Conservation (phyloP, 2,797 vertebrate genomes). For the Lophotriccus pileatus region DNA sequence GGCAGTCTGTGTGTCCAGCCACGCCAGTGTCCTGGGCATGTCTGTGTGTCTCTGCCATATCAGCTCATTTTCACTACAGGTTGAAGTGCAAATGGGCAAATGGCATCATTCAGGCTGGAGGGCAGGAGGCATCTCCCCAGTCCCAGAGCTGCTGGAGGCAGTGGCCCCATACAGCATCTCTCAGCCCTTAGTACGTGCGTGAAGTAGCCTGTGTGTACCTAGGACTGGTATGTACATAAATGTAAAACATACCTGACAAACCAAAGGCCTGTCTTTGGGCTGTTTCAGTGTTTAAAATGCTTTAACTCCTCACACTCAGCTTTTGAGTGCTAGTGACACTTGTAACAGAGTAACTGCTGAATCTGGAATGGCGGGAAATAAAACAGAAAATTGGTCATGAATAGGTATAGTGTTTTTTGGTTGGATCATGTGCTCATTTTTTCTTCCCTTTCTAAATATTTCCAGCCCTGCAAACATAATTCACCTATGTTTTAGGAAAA, state of each 20-base stretch:
- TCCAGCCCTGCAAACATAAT: background rate
- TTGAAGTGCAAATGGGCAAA: background rate
- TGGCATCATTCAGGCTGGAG: background rate
- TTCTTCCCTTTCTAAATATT: background rate
- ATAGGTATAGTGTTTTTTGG: background rate
- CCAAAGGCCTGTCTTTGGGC: background rate
- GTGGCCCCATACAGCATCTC: too few relatives aligned
- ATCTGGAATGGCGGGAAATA: background rate
- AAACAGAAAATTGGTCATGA: background rate
- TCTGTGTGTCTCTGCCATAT: background rate
- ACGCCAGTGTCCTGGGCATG: fast-evolving
- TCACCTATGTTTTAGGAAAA: background rate
- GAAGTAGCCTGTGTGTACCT: background rate
- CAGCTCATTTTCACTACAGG: background rate
- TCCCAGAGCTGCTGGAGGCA: fast-evolving
- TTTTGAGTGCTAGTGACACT: background rate
- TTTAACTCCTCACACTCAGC: background rate
- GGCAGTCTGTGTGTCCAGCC: background rate
- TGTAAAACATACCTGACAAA: background rate
- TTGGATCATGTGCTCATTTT: background rate
- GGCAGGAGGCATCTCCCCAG: background rate
- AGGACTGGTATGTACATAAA: fast-evolving
- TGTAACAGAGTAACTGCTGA: background rate
- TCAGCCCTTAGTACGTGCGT: fast-evolving
- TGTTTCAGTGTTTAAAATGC: background rate